Conservation (phyloP, 2,113 vertebrate species). For the Bothrops jararaca region DNA sequence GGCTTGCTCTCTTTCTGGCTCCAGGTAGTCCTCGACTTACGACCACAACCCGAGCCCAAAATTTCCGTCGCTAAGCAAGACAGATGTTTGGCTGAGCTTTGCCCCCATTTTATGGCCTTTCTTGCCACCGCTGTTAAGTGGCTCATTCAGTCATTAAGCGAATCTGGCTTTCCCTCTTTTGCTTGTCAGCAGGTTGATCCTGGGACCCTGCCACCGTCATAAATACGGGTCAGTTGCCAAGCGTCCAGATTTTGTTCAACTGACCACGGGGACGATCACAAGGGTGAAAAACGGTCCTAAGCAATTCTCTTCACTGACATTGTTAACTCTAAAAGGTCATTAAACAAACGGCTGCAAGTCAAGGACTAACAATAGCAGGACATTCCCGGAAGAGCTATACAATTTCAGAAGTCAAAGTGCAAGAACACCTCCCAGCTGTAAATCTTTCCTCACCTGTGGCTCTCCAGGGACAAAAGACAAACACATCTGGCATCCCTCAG, state of each 20-base stretch:
- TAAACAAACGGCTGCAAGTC: not conserved
- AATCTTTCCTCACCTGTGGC: constrained; percentile 76
- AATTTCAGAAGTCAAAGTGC: not conserved
- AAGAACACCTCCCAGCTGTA: too few relatives aligned
- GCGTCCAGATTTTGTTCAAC: not conserved
- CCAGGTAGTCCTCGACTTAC: not conserved
- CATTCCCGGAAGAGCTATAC: not conserved
- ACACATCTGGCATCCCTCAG: constrained; percentile 88
- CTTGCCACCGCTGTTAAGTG: not conserved
- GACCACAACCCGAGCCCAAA: not conserved
- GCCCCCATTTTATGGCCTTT: not conserved
- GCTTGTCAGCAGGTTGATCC: not conserved
- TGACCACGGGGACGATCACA: not conserved
- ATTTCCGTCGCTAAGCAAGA: not conserved
- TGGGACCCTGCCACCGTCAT: not conserved
- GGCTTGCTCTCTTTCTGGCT: too few relatives aligned
- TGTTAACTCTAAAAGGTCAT: not conserved
- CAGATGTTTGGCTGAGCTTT: not conserved
- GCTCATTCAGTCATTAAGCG: too few relatives aligned
- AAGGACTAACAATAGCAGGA: not conserved
- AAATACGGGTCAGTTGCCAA: not conserved
- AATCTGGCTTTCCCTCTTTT: not conserved
- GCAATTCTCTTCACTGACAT: not conserved
- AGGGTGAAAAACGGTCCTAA: not conserved
- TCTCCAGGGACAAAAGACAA: constrained; percentile 87